Evolutionary conservation across 2,888 invertebrate species (phyloP), one percentile per base, ranked within the genome.

Genomic region (Drosophila pegasa): DNA sequence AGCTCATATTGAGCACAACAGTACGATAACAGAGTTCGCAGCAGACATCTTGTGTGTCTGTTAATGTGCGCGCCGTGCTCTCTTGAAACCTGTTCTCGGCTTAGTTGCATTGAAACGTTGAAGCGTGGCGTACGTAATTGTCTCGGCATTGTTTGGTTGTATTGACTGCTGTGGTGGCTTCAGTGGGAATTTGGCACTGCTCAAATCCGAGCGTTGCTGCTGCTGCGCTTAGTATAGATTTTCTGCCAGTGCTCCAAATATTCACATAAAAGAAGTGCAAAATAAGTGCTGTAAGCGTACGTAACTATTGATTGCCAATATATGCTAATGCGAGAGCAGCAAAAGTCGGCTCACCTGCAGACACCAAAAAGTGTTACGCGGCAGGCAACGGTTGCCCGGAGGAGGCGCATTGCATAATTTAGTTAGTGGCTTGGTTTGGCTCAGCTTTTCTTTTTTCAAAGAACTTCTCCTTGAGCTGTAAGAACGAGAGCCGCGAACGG

Each of bases 11-110:
- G 57, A 66, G 67, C 8, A 22, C 16, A 57, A 57, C 66, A 45
- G 43, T 20, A 10, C 1, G 22, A 7, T 66, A 66, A 55, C 55
- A 65, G 48, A n/a, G 22, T 33, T 12, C n/a, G 3, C 2, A 22
- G 50, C 37, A 38, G 45, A 38, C 12, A 96, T 91, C 0, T 88
- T 97, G 97, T 78, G 6, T 16, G 25, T 25, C 8, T 65, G 37
- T 20, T 31, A 50, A 22, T 29, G 40, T 40, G 35, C 40, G 70
- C 58, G 40, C 27, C 16, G 16, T n/a, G 16, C 71, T 71, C 72
- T 71, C 54, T 65, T 45, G 12, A 66, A 77, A 77, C 77, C 77
- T 77, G 80, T 77, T 77, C 72, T 61, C 50, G 70, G 51, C 47
- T 77, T 65, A 77, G 78, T 74, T 68, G 71, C 61, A 74, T 56